Conservation (phyloP, 2,797 vertebrate genomes). For the Antennarius maculatus region DNA sequence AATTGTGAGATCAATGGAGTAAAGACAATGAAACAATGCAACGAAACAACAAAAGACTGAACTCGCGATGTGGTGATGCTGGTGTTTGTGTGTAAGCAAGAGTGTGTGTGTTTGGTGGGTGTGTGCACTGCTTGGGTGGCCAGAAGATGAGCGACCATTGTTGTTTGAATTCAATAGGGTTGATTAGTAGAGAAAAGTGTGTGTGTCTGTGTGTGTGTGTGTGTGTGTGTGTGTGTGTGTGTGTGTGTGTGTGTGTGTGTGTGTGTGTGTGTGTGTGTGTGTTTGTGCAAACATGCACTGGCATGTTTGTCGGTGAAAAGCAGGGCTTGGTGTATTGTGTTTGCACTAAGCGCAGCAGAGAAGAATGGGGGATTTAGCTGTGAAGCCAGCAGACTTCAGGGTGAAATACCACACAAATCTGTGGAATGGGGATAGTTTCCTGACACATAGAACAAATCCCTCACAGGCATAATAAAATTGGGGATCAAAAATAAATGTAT, state of each 20-base stretch:
- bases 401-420: slow-evolving; percentile 67
- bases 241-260: slow-evolving; percentile 42
- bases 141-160: slow-evolving; percentile 81
- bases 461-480: not conserved
- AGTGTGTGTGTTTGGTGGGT: slow-evolving; percentile 35
- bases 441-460: slow-evolving; percentile 23
- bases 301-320: slow-evolving; percentile 61
- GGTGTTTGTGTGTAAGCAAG: slow-evolving; percentile 38
- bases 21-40: slow-evolving; percentile 61
- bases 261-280: slow-evolving; percentile 50
- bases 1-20: slow-evolving; percentile 68
- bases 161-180: slow-evolving; percentile 82
- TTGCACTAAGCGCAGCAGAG: slow-evolving; percentile 59
- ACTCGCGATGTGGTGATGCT: slow-evolving; percentile 63
- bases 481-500: not conserved
- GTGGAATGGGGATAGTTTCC: slow-evolving; percentile 46
- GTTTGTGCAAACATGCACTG: slow-evolving; percentile 46
- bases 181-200: slow-evolving; percentile 79
- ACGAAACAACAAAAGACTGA: slow-evolving; percentile 80
- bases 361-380: slow-evolving; percentile 70
- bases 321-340: slow-evolving; percentile 54
- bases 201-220: slow-evolving; percentile 50
- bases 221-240: slow-evolving; percentile 49
- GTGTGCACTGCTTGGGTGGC: slow-evolving; percentile 80
- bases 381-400: slow-evolving; percentile 62